Evolutionary conservation across 2,888 invertebrate species (phyloP), one percentile per base, ranked within the genome.

Genomic region (Actias luna): DNA sequence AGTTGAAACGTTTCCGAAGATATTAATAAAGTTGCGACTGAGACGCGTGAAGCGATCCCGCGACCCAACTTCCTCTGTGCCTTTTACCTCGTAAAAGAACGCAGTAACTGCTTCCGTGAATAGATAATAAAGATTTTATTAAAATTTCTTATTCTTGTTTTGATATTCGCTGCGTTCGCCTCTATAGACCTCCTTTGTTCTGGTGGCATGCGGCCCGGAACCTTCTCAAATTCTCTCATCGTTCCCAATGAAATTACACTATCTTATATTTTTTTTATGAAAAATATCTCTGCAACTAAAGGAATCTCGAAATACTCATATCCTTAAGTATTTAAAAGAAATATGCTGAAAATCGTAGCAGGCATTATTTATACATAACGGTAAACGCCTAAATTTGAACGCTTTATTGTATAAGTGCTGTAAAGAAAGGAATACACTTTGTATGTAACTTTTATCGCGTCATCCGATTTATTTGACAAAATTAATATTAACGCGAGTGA

Each of bases 41-140:
- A 76, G 72, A 75, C 70, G 72, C 71, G 71, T 71, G 78, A 78
- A 78, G 76, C 73, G 83, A 83, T 80, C 74, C 77, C 75, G 74
- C 78, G 78, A 81, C 79, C 76, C 65, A 85, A 84, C 78, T 87
- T 85, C 73, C 73, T 71, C 80, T 77, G 80, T 77, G 76, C 80
- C 82, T 75, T 83, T 82, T 78, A 76, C 78, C 84, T 88, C 88
- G 85, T 90, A 88, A 89, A 89, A 88, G 87, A 82, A 81, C 84
- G 83, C n/a, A n/a, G n/a, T 85, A 84, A 89, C 86, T 85, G 84
- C 82, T 83, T 83, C 82, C 82, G 79, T 88, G 89, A 91, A 90
- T 91, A 89, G 87, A 86, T 89, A 90, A 90, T 89, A 89, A 88
- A 88, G 85, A 84, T 90, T 90, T 88, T 90, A 92, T 90, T 89